Conservation (phyloP, 2,797 vertebrate species). For the Gymnothorax javanicus region DNA sequence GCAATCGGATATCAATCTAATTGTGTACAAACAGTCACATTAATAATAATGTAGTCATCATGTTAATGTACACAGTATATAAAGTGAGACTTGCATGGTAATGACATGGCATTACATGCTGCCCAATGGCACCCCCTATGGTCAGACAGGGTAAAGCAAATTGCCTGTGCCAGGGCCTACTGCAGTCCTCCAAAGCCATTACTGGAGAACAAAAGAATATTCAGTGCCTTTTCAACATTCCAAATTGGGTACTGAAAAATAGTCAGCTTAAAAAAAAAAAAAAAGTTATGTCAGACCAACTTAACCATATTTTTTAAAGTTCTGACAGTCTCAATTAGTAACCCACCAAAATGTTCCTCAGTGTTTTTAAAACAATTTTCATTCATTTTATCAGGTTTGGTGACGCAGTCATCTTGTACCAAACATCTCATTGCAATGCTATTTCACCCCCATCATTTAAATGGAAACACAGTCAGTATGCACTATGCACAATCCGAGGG, state of each 20-base stretch:
- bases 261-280: background rate
- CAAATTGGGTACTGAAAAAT: background rate
- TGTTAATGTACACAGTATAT: background rate
- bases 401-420: background rate
- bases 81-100: background rate
- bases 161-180: background rate
- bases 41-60: constrained; percentile 2
- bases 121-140: background rate
- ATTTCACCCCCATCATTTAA: background rate
- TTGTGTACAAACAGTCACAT: background rate
- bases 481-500: background rate
- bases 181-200: background rate
- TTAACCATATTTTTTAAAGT: background rate
- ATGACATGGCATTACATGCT: background rate
- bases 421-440: background rate
- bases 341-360: background rate
- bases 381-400: background rate
- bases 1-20: too few relatives aligned
- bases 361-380: background rate
- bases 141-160: background rate
- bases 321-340: background rate
- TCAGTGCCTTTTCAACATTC: background rate
- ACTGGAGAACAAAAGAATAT: background rate
- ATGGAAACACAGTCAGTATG: background rate
- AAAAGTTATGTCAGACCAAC: background rate